Conservation (phyloP, 30 jellyfish, hydroid and myxozoan genomes). For the Aurelia aurita region DNA sequence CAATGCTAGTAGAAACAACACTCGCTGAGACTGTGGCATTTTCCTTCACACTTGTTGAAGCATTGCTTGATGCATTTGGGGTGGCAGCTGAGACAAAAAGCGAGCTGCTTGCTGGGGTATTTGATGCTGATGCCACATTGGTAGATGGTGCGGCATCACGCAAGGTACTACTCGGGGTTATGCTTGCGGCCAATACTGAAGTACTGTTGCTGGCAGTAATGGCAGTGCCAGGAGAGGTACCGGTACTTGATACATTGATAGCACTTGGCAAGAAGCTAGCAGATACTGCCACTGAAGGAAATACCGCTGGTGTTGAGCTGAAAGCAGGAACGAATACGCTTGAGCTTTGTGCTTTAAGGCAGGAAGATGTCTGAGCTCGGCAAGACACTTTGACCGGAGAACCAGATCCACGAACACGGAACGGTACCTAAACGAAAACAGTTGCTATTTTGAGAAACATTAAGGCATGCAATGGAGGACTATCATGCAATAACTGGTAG, state of each 20-base stretch:
- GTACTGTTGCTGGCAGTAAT: too few relatives aligned
- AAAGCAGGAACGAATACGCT: too few relatives aligned
- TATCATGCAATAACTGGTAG: too few relatives aligned
- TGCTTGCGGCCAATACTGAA: not conserved
- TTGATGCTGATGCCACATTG: not conserved
- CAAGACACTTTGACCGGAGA: constrained; percentile 54
- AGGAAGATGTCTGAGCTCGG: constrained; percentile 48
- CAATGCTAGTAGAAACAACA: not conserved
- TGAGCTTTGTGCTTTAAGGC: constrained; percentile 4
- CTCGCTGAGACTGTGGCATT: not conserved
- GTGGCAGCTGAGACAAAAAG: not conserved
- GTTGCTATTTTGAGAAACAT: not conserved
- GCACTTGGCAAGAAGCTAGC: too few relatives aligned
- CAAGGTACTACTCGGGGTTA: not conserved
- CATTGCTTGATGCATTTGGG: constrained; percentile 3
- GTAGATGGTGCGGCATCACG: not conserved
- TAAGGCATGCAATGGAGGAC: too few relatives aligned
- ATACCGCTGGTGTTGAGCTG: too few relatives aligned
- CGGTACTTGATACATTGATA: too few relatives aligned
- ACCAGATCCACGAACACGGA: constrained; percentile 45
- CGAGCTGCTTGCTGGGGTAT: not conserved
- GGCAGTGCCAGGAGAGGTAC: too few relatives aligned
- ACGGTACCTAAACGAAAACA: constrained; percentile 31
- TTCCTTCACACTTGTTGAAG: not conserved
- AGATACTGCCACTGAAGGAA: too few relatives aligned